These are phyloP conservation scores for Sycophaga agraensis DNA, from an alignment of 1,140 invertebrate species.

Conservation along the genomic window DNA sequence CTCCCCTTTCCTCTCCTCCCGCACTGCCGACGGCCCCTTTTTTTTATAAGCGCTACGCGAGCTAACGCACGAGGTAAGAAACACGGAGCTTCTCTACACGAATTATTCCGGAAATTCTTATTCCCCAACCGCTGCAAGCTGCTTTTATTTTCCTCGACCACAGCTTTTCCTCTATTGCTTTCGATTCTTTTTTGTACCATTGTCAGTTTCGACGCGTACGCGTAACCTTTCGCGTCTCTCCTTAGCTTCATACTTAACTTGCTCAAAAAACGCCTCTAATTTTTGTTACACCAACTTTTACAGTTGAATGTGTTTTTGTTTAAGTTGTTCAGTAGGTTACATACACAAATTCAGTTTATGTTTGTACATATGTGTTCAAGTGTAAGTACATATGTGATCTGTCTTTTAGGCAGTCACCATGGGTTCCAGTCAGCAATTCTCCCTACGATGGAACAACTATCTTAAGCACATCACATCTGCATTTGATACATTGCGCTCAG, in stretches of 20 bases:
- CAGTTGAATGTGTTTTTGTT: background rate
- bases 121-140: background rate
- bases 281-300: too few relatives aligned
- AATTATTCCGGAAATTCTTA: constrained; percentile 10
- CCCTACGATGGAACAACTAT: constrained; percentile 77
- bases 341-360: background rate
- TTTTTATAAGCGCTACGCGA: constrained; percentile 6
- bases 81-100: background rate
- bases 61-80: background rate
- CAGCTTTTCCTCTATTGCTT: background rate
- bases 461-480: constrained; percentile 73
- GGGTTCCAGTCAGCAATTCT: constrained; percentile 69
- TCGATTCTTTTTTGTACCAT: background rate
- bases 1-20: background rate
- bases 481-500: constrained; percentile 73
- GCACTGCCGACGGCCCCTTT: background rate
- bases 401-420: constrained; percentile 44
- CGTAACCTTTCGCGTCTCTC: background rate
- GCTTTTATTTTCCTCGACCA: background rate
- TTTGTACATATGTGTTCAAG: background rate
- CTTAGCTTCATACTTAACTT: too few relatives aligned
- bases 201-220: background rate
- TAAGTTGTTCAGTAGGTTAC: too few relatives aligned
- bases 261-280: too few relatives aligned
- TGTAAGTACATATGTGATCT: background rate